phyloP scores from a whole-genome alignment of 1,140 invertebrate genomes.

The Drosophila sulfurigaster region DNA sequence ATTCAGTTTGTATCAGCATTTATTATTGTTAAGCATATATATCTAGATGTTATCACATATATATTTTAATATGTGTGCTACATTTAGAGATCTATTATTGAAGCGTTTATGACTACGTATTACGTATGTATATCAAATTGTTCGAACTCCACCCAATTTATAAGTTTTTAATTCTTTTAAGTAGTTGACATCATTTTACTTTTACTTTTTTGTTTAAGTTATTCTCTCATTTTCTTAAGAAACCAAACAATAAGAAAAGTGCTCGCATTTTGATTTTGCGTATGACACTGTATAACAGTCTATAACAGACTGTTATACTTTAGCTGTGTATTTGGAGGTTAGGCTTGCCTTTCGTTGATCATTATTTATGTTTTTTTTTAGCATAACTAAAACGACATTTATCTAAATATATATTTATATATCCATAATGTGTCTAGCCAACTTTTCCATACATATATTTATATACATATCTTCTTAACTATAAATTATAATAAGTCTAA shows the following conservation, averaged over 20 bases:
- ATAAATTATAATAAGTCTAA: conserved; percentile 49
- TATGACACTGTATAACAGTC: conserved; percentile 28
- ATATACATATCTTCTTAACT: conserved; percentile 29
- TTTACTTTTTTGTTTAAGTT: conserved; percentile 26
- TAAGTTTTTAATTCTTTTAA: conserved; percentile 76
- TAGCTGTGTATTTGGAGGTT: conserved; percentile 17
- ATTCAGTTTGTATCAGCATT: conserved; percentile 65
- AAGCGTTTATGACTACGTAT: conserved; percentile 7
- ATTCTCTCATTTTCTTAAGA: conserved; percentile 15
- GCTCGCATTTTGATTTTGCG: conserved; percentile 40
- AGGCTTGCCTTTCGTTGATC: conserved; percentile 19
- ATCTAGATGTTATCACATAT: conserved; percentile 24
- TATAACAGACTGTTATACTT: conserved; percentile 26
- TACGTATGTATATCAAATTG: conserved; percentile 48
- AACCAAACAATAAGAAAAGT: conserved; percentile 2
- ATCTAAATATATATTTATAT: conserved; percentile 35
- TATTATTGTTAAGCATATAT: conserved; percentile 31
- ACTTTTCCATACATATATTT: conserved; percentile 27
- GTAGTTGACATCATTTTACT: conserved; percentile 36
- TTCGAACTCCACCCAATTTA: conserved; percentile 81
- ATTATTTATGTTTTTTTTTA: conserved; percentile 24
- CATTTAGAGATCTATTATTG: conserved; percentile 26
- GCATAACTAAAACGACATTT: conserved; percentile 40
- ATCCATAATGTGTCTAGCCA: conserved; percentile 35
- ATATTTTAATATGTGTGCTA: conserved; percentile 9